A percentile compares a stretch with the other conserved stretches of the same genome.
These are phyloP conservation scores for Erebia aethiops DNA, from an alignment of 2,888 invertebrate genomes.

Conservation along the genomic window DNA sequence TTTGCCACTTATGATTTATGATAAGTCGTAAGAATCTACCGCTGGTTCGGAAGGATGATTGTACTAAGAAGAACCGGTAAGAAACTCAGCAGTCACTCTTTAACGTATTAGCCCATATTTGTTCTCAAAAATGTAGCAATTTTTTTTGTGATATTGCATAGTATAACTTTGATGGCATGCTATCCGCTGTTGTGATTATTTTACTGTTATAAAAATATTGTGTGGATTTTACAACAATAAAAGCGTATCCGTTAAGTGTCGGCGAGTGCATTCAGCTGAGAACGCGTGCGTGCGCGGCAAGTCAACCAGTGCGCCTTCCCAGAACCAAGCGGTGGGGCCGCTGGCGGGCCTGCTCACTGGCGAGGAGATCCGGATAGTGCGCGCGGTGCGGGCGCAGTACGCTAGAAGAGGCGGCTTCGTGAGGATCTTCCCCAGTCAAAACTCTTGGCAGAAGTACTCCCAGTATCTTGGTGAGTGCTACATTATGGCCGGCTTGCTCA, in stretches of 20 bases:
- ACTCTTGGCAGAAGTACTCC: conserved; percentile 93
- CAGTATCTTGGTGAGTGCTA: conserved; percentile 83
- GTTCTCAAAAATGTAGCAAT: no score
- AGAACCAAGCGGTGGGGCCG: conserved; percentile 36
- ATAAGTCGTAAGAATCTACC: no score
- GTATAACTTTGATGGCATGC: no score
- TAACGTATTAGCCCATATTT: no score
- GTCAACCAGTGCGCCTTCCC: conserved; percentile 43
- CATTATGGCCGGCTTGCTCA: no score
- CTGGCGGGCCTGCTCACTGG: conserved; percentile 78
- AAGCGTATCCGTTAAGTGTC: conserved; percentile 74
- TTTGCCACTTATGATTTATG: no score
- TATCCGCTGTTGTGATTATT: no score
- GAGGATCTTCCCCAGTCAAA: conserved; percentile 94
- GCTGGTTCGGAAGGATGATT: no score
- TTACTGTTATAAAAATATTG: no score
- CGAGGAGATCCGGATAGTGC: conserved; percentile 91
- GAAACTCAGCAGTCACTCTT: no score
- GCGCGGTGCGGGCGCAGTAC: conserved; percentile 90
- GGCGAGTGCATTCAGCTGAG: conserved; percentile 89
- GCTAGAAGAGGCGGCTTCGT: conserved; percentile 94
- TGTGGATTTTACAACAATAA: no score
- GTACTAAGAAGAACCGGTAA: no score
- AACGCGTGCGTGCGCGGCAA: conserved; percentile 76
- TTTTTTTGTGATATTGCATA: not conserved